These are phyloP conservation scores for Phrynosoma platyrhinos DNA, from an alignment of 2,113 vertebrate species.

Conservation along the genomic window DNA sequence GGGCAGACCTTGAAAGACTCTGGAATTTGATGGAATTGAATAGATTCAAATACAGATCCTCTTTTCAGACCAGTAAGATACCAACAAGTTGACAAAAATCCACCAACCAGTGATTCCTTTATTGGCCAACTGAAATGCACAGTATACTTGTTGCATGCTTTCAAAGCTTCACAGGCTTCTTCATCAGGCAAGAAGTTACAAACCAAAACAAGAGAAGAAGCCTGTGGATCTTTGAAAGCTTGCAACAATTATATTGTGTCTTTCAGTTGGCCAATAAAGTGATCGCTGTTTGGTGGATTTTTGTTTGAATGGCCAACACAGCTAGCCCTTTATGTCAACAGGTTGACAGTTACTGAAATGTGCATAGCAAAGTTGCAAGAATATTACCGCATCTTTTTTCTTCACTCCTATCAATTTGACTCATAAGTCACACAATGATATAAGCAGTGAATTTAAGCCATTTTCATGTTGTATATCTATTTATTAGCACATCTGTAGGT, in stretches of 20 bases:
- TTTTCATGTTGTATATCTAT: constrained; percentile 10
- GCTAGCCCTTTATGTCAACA: background rate
- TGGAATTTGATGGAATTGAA: background rate
- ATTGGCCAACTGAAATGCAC: too few species aligned
- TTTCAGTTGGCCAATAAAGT: too few species aligned
- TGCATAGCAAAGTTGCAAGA: background rate
- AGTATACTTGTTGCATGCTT: too few species aligned
- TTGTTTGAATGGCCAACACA: too few species aligned
- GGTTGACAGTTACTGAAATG: background rate
- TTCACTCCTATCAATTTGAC: background rate
- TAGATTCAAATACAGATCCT: background rate
- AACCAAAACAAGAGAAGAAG: too few species aligned
- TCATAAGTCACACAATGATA: constrained; percentile 9
- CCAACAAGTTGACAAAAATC: background rate
- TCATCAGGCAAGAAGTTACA: too few species aligned
- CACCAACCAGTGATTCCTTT: too few species aligned
- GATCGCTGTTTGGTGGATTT: too few species aligned
- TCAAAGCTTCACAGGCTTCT: too few species aligned
- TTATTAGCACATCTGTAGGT: constrained; percentile 31
- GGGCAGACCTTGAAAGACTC: background rate
- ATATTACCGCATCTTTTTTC: background rate
- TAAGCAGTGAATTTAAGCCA: constrained; percentile 8
- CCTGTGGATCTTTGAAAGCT: too few species aligned
- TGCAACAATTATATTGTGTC: too few species aligned
- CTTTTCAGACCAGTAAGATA: background rate